phyloP scores from a whole-genome alignment of 2,797 vertebrate species.

The Chloroceryle amazona region DNA sequence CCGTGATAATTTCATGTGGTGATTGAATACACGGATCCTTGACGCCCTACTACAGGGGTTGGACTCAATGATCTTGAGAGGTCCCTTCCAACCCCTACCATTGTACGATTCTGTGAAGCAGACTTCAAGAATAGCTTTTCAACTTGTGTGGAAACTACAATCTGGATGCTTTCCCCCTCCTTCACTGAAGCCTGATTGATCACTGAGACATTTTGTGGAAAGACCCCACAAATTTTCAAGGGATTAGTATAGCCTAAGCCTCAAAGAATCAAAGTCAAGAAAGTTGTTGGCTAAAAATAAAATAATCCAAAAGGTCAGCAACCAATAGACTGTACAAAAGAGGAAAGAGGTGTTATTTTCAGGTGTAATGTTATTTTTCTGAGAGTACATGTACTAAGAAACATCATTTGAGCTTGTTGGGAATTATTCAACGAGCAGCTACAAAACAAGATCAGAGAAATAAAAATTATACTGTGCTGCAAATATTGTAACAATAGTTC shows the following conservation, averaged over 20 bases:
- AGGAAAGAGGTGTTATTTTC: not conserved
- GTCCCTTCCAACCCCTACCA: too few species aligned
- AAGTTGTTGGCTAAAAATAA: not conserved
- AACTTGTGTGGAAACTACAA: not conserved
- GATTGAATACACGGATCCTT: too few species aligned
- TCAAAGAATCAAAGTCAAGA: not conserved
- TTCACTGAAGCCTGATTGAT: not conserved
- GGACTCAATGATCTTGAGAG: too few species aligned
- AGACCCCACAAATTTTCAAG: not conserved
- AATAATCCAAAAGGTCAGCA: not conserved
- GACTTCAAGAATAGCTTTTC: not conserved
- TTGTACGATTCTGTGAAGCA: too few species aligned
- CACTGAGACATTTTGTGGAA: not conserved
- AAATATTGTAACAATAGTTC: not conserved
- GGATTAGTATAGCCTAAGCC: not conserved
- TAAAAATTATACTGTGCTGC: rapidly evolving
- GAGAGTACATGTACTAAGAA: not conserved
- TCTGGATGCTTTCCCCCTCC: not conserved
- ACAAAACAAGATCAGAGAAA: not conserved
- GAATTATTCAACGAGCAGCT: not conserved
- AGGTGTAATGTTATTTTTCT: not conserved
- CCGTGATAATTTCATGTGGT: too few species aligned
- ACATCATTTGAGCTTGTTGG: not conserved
- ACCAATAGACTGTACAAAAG: not conserved
- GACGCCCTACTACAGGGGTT: too few species aligned